phyloP scores from a whole-genome alignment of 1,140 invertebrate species.

The Belonocnema kinseyi region DNA sequence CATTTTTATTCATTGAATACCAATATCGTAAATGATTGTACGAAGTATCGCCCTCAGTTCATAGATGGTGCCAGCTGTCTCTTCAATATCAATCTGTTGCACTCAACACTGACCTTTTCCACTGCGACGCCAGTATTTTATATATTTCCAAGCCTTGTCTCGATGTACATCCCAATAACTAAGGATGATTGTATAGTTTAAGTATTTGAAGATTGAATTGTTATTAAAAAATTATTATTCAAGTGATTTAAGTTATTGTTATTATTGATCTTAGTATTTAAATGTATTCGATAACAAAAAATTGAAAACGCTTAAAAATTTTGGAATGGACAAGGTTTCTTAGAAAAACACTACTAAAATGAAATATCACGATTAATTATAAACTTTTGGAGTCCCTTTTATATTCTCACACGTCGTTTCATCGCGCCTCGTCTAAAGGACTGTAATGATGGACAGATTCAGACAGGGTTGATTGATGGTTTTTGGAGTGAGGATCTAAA shows the following conservation, averaged over 20 bases:
- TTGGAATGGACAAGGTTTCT: too few species aligned
- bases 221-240: too few species aligned
- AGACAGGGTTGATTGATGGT: slow-evolving; percentile 2
- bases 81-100: not conserved
- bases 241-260: too few species aligned
- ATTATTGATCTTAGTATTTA: too few species aligned
- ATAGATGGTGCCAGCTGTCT: not conserved
- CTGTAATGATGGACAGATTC: slow-evolving; percentile 3
- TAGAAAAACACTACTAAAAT: too few species aligned
- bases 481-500: not conserved
- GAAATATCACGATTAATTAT: too few species aligned
- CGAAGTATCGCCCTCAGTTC: not conserved
- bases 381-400: too few species aligned
- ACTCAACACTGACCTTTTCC: slow-evolving; percentile 30
- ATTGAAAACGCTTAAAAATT: too few species aligned
- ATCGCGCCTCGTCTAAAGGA: not conserved
- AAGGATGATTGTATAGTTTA: too few species aligned
- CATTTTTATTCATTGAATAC: not conserved
- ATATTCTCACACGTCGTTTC: not conserved
- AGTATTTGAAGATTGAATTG: too few species aligned
- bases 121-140: slow-evolving; percentile 3
- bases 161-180: too few species aligned
- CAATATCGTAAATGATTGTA: not conserved
- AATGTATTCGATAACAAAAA: too few species aligned
- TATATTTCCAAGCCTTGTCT: not conserved